These are phyloP conservation scores for Clarias pachynema DNA, from an alignment of 2,797 vertebrate genomes.

Conservation along the genomic window DNA sequence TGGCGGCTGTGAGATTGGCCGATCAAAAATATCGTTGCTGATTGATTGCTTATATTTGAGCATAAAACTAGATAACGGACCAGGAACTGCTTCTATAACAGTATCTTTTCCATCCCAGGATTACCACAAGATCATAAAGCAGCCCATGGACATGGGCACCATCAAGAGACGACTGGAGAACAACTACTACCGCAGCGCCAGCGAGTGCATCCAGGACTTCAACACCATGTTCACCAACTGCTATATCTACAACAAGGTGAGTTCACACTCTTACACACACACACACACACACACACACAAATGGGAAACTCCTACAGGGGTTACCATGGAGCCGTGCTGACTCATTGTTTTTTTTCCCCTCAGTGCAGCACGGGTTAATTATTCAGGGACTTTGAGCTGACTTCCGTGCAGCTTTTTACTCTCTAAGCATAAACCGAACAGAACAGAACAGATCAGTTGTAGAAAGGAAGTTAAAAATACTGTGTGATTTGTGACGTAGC, in stretches of 20 bases:
- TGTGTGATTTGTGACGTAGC: constrained; percentile 66
- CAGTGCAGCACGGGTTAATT: neutral
- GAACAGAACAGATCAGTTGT: neutral
- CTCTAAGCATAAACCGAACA: neutral
- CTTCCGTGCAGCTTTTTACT: neutral
- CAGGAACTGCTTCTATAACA: no score
- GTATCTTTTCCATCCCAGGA: constrained; percentile 72
- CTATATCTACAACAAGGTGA: constrained; percentile 95
- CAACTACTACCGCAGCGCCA: constrained; percentile 86
- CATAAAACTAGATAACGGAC: neutral
- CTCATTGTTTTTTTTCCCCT: neutral
- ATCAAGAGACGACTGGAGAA: constrained; percentile 91
- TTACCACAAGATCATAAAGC: constrained; percentile 96
- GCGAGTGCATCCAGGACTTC: constrained; percentile 95
- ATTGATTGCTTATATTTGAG: neutral
- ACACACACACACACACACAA: neutral
- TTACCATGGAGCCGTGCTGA: constrained; percentile 22
- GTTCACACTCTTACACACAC: constrained; percentile 7
- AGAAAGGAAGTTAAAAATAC: neutral
- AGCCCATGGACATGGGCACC: constrained; percentile 96
- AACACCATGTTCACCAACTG: constrained; percentile 98
- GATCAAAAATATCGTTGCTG: neutral
- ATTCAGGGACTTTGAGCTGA: neutral
- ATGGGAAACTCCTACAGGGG: neutral
- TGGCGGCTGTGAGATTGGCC: no score